phyloP scores from a whole-genome alignment of 2,113 vertebrate species.

The Notiomystis cincta region DNA sequence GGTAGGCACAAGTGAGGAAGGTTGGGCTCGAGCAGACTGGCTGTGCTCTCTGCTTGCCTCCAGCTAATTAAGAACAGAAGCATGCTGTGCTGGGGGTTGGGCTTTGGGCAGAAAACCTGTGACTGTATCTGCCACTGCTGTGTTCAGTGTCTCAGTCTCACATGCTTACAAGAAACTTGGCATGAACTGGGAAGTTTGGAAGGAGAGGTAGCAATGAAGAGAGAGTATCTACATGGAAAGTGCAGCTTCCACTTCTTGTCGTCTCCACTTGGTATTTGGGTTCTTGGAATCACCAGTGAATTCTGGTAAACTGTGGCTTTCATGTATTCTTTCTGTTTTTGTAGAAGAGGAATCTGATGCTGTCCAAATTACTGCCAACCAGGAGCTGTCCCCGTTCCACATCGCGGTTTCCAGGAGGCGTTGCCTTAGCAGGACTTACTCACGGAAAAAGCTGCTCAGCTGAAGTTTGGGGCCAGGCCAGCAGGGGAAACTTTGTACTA shows the following conservation, averaged over 20 bases:
- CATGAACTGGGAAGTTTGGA: background rate
- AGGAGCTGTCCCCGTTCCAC: slow-evolving; percentile 75
- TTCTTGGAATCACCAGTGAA: background rate
- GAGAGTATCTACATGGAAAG: background rate
- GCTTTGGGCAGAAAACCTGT: background rate
- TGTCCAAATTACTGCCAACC: background rate
- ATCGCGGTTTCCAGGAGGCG: slow-evolving; percentile 21
- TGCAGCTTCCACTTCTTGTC: background rate
- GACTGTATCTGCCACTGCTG: background rate
- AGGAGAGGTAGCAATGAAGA: background rate
- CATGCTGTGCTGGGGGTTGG: background rate
- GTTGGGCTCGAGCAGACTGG: background rate
- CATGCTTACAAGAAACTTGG: background rate
- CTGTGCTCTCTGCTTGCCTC: background rate
- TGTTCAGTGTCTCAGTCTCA: background rate
- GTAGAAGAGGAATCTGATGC: slow-evolving; percentile 36
- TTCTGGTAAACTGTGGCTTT: background rate
- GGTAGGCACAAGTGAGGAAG: slow-evolving; percentile 27
- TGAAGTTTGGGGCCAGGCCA: background rate
- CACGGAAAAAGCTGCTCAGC: slow-evolving; percentile 85
- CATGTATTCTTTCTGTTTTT: background rate
- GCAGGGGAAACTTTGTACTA: background rate
- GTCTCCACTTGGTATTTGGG: background rate
- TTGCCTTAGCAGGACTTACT: slow-evolving; percentile 72
- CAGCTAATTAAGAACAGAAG: background rate